phyloP scores from a whole-genome alignment of 2,113 vertebrate genomes.

The Carlito syrichta region DNA sequence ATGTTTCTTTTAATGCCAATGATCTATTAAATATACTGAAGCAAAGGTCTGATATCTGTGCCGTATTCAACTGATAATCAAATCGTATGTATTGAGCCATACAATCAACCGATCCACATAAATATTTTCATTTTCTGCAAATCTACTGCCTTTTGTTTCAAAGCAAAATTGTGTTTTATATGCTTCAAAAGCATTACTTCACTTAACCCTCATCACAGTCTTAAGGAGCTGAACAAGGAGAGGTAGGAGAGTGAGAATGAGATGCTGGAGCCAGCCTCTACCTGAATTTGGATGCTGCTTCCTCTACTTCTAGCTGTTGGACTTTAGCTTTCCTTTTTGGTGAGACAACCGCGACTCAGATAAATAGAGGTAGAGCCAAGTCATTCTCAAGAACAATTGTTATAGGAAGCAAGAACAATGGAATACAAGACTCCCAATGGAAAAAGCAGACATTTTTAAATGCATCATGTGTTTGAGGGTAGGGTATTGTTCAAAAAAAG shows the following conservation, averaged over 20 bases:
- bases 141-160: neutral
- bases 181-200: neutral
- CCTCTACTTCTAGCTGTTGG: neutral
- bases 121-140: neutral
- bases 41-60: neutral
- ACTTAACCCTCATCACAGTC: neutral
- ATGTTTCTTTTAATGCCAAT: neutral
- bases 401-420: neutral
- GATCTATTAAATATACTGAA: neutral
- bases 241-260: neutral
- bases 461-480: fast-evolving
- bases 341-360: neutral
- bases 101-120: neutral
- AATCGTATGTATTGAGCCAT: neutral
- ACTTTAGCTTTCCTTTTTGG: neutral
- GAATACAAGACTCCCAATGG: neutral
- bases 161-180: neutral
- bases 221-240: neutral
- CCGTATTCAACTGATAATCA: slow-evolving; percentile 10
- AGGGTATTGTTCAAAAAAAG: neutral
- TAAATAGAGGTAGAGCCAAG: neutral
- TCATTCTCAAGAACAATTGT: neutral
- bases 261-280: neutral
- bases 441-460: slow-evolving; percentile 7
- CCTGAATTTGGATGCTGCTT: neutral